Evolutionary conservation across 2,888 invertebrate species (phyloP), one percentile per base, ranked within the genome.

Genomic region (Onthophagus sagittarius): DNA sequence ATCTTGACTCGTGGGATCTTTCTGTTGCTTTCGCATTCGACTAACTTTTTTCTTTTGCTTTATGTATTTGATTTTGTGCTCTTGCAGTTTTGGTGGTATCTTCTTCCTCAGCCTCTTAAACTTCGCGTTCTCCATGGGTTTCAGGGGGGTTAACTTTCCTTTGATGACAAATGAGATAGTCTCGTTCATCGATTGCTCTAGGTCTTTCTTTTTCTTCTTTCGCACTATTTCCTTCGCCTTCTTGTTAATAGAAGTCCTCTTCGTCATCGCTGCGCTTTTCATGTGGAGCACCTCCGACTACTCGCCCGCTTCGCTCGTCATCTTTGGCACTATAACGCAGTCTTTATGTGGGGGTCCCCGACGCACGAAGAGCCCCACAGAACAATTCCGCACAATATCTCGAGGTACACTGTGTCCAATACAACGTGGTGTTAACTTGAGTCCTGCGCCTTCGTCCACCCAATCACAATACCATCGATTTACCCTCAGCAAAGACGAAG

Each of bases 161-260:
- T 84, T 83, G 32, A 84, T 84, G n/a, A 84, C 84, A 75, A 84
- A 84, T 3, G 84, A 83, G 74, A 85, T 84, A 2, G 85, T 84
- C 77, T 84, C 85, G 4, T 84, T 82, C 65, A 84, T 80, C 6
- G 82, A 82, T 75, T 84, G 84, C 73, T 82, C 80, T 72, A 80
- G 75, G 15, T 81, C 74, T 73, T 78, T 80, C 77, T 75, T 78
- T 65, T 74, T 79, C 73, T 70, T 72, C 63, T 76, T 74, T 75
- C 79, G 81, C 73, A 82, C 83, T 76, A 80, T 83, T 32, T 70
- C 74, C 67, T 78, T 80, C 76, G 77, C 76, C 76, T 79, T 79
- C 74, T 76, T 76, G 33, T 71, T 75, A 62, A 72, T 73, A 62
- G 23, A 23, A 53, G 39, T 53, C 39, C 74, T 77, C 73, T 77